Conservation (phyloP, 2,888 invertebrate species). For the Hirtodrosophila duncani region DNA sequence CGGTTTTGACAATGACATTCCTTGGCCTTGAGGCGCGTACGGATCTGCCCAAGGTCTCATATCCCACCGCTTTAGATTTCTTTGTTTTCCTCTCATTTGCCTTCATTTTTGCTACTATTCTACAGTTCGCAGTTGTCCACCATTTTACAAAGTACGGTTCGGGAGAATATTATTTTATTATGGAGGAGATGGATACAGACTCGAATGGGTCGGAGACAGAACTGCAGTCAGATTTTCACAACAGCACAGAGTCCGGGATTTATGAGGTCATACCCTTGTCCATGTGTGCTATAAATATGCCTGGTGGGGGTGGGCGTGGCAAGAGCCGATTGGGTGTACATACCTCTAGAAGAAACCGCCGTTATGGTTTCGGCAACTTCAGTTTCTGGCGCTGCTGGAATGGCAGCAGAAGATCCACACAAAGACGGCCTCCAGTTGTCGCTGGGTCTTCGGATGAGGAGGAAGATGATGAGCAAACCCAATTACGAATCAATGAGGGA, state of each 20-base stretch:
- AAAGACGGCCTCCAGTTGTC: conserved; percentile 27
- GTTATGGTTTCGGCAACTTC: conserved; percentile 34
- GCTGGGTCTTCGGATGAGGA: conserved; percentile 54
- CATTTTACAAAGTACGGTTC: conserved; percentile 91
- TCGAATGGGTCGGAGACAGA: conserved; percentile 80
- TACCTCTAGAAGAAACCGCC: conserved; percentile 48
- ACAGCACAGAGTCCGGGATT: conserved; percentile 76
- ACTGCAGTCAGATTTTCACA: conserved; percentile 67
- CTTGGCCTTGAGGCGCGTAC: conserved; percentile 88
- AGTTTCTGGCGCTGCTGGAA: conserved; percentile 62
- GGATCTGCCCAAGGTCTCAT: conserved; percentile 90
- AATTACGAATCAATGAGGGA: conserved; percentile 65
- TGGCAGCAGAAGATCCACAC: conserved; percentile 55
- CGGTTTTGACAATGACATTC: conserved; percentile 91
- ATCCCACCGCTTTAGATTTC: conserved; percentile 91
- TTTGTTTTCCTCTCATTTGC: conserved; percentile 90
- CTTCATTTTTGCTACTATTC: conserved; percentile 88
- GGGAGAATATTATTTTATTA: conserved; percentile 87
- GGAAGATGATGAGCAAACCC: conserved; percentile 75
- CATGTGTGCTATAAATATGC: conserved; percentile 80
- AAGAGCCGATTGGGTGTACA: conserved; percentile 54
- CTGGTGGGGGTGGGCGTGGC: conserved; percentile 28
- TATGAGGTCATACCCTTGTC: conserved; percentile 84
- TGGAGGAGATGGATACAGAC: conserved; percentile 81
- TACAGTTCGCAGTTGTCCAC: conserved; percentile 91